Evolutionary conservation across 2,888 invertebrate species (phyloP), one percentile per base, ranked within the genome.

Genomic region (Apotomis turbidana): DNA sequence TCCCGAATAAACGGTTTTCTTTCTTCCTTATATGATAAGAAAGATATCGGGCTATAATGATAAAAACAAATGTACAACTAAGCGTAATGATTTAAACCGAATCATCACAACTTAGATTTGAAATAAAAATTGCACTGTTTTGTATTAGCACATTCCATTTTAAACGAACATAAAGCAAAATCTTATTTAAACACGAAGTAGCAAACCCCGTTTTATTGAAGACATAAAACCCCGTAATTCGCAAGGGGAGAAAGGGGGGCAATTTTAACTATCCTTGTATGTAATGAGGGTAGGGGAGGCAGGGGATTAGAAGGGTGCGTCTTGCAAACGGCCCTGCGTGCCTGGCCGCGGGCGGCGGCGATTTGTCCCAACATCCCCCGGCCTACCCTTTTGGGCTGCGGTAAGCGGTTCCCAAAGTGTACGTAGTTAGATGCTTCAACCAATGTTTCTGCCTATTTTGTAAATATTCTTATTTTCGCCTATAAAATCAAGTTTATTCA

Each of bases 281-380:
- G 90, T 92, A 91, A 91, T 90, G 87, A 90, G 87, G 85, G 84
- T 83, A 79, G 81, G 80, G 78, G 78, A 76, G 81, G 80, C 74
- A 73, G 79, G 83, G 87, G 88, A 88, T 90, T 90, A 89, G 84
- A 83, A 91, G 92, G 92, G 92, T 90, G 90, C 91, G 90, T 92
- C 93, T 93, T 93, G 91, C 89, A 90, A 90, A 90, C 90, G 89
- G 87, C 77, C 78, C 84, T 91, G 87, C 92, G 92, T 92, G 92
- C 90, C 89, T 79, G 83, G 79, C 89, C 89, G 89, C 87, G 88
- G 88, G 88, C 88, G 84, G 76, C 73, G 85, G 90, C 91, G 91
- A 92, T 93, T 90, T 92, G 92, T 90, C 90, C 90, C 90, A 80
- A 81, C 78, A 74, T 83, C 85, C 90, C 89, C 89, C 85, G 81